Percentiles rank a stretch among this genome's conserved stretches.
Evolutionary conservation across 2,888 invertebrate genomes (phyloP).

Genomic region (Morpho helenor): DNA sequence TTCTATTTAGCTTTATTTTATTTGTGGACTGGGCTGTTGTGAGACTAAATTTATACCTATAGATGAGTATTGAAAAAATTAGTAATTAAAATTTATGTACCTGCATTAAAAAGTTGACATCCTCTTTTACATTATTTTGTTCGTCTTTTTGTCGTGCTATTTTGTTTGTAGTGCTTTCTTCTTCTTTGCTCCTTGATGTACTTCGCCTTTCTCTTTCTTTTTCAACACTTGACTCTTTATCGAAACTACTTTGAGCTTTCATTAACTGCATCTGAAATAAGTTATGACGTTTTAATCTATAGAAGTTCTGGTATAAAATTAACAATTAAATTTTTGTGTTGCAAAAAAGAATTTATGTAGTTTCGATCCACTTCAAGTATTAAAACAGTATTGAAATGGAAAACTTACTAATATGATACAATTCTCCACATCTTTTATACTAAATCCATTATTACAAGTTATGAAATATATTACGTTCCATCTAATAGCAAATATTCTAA

Average conservation of each 20-base stretch:
- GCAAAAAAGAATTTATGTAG: too few relatives aligned
- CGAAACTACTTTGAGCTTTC: constrained; percentile 74
- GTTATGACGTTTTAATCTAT: too few relatives aligned
- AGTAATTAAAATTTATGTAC: constrained; percentile 34
- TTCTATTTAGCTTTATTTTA: not conserved
- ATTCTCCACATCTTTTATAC: not conserved
- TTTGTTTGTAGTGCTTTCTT: constrained; percentile 43
- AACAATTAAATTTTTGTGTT: too few relatives aligned
- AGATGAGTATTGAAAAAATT: not conserved
- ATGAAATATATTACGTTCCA: too few relatives aligned
- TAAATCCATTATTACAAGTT: too few relatives aligned
- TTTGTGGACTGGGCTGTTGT: too few relatives aligned
- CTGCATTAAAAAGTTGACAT: constrained; percentile 74
- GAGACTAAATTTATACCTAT: too few relatives aligned
- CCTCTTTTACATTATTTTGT: constrained; percentile 56
- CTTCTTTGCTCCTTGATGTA: constrained; percentile 68
- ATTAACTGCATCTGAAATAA: constrained; percentile 73
- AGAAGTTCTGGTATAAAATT: too few relatives aligned
- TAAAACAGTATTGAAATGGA: too few relatives aligned
- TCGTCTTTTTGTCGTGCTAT: constrained; percentile 50
- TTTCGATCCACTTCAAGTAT: too few relatives aligned
- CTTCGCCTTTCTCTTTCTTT: constrained; percentile 70
- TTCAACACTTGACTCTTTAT: constrained; percentile 72
- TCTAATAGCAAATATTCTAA: too few relatives aligned
- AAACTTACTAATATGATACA: too few relatives aligned